A percentile compares a stretch with the other conserved stretches of the same genome.
phyloP scores from a whole-genome alignment of 2,797 vertebrate species.

The Argya squamiceps region DNA sequence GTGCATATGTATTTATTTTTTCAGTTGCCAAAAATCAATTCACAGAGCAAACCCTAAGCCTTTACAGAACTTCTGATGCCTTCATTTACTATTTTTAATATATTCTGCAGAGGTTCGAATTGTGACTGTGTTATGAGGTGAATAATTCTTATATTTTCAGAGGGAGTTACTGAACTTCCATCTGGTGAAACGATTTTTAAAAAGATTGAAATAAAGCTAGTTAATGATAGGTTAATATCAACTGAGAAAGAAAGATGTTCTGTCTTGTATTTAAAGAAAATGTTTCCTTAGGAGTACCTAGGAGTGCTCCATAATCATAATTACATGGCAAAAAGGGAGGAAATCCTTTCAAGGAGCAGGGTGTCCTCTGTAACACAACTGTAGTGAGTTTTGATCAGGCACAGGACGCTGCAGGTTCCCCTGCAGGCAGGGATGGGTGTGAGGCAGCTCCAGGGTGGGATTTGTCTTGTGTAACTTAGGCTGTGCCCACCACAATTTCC shows the following conservation, averaged over 20 bases:
- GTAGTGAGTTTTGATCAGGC: not conserved
- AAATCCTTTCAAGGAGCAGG: not conserved
- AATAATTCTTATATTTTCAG: constrained; percentile 14
- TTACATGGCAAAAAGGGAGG: not conserved
- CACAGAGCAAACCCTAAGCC: not conserved
- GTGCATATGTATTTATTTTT: constrained; percentile 22
- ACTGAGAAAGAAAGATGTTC: not conserved
- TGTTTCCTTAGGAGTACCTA: not conserved
- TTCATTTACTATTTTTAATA: constrained; percentile 30
- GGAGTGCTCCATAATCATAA: not conserved
- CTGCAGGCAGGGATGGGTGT: not conserved
- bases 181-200: not conserved
- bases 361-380: not conserved
- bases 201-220: not conserved
- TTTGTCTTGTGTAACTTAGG: not conserved
- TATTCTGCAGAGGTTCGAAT: not conserved
- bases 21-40: constrained; percentile 16
- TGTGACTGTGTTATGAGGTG: not conserved
- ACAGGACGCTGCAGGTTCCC: not conserved
- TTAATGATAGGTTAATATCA: not conserved
- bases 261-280: not conserved
- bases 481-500: not conserved
- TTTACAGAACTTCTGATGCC: not conserved
- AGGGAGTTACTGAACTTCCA: not conserved
- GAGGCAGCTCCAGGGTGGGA: not conserved